These are phyloP conservation scores for Arion vulgaris DNA, from an alignment of 1,140 invertebrate genomes.

Conservation along the genomic window DNA sequence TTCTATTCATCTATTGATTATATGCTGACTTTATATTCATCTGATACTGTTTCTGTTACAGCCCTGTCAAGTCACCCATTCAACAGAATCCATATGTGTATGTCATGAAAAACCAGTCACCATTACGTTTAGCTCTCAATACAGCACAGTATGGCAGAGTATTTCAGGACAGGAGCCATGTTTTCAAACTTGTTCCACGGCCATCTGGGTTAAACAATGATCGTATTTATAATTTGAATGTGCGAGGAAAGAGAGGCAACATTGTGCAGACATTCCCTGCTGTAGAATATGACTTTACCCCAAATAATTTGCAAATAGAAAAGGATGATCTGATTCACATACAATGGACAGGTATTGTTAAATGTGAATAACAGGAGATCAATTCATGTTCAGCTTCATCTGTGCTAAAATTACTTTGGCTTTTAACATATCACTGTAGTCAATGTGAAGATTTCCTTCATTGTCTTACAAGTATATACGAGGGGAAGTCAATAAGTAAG, in stretches of 20 bases:
- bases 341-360: conserved; percentile 69
- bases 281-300: conserved; percentile 71
- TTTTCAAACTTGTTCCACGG: conserved; percentile 61
- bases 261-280: conserved; percentile 71
- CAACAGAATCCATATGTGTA: conserved; percentile 61
- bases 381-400: too few species aligned
- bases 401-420: too few species aligned
- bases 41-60: too few species aligned
- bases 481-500: too few species aligned
- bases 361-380: neutral
- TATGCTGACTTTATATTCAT: too few species aligned
- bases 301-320: conserved; percentile 58
- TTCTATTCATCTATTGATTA: too few species aligned
- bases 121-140: conserved; percentile 68
- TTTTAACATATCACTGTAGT: too few species aligned
- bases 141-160: conserved; percentile 70
- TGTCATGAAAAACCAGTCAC: conserved; percentile 56
- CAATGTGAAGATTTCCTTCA: too few species aligned
- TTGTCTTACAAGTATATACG: too few species aligned
- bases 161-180: conserved; percentile 71
- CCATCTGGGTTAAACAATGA: conserved; percentile 45
- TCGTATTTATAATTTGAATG: conserved; percentile 66
- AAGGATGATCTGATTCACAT: conserved; percentile 67
- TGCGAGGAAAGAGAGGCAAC: conserved; percentile 70
- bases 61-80: conserved; percentile 52